Evolutionary conservation across 2,888 invertebrate species (phyloP).

Genomic region (Caenorhabditis sp.): DNA sequence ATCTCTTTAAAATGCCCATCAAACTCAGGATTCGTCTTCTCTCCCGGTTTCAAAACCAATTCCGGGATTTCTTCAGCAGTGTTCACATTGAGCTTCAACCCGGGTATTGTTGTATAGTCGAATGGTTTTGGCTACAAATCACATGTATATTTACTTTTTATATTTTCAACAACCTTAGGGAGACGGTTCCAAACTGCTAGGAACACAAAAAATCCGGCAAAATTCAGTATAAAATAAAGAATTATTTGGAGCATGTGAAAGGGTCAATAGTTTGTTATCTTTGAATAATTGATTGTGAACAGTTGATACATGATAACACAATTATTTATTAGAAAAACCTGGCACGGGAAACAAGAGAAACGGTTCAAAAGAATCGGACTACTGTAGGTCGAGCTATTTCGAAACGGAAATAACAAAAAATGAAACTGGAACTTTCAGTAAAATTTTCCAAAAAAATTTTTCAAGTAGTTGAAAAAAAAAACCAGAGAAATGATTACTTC

Average conservation of each 20-base stretch:
- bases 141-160: neutral
- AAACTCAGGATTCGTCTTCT: conserved; percentile 1
- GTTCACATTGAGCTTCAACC: conserved; percentile 31
- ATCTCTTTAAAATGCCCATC: conserved; percentile 20
- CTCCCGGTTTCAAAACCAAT: conserved; percentile 13
- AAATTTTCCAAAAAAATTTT: no score
- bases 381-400: no score
- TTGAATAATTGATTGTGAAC: no score
- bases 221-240: conserved; percentile 48
- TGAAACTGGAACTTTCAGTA: no score
- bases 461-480: no score
- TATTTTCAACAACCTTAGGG: conserved; percentile 47
- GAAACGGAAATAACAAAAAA: no score
- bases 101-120: conserved; percentile 63
- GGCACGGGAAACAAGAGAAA: no score
- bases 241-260: conserved; percentile 33
- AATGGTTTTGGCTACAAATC: conserved; percentile 55
- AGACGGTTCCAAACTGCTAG: conserved; percentile 49
- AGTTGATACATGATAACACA: no score
- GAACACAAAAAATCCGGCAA: conserved; percentile 52
- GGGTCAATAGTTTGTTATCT: no score
- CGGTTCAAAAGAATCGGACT: no score
- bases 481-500: no score
- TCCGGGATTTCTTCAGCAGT: conserved; percentile 29
- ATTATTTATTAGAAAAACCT: no score